Base-by-base conservation (phyloP, 2,888 invertebrate genomes). In the Cecidostiba fungosa region DNA sequence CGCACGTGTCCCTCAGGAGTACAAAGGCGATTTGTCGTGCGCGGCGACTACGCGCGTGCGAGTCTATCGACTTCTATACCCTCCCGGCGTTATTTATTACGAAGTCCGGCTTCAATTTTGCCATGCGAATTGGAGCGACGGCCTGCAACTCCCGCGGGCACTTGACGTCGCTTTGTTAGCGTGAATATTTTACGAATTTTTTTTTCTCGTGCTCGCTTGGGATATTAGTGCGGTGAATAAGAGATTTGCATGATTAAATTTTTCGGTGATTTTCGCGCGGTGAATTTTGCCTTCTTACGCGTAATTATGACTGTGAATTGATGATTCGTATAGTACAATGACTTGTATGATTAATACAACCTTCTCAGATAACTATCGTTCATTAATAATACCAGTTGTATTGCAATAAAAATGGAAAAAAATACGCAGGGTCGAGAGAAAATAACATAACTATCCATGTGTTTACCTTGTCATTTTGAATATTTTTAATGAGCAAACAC, bases 61-160 rank as follows among this genome's bases (percentile, higher is more conserved):
- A 32, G 23, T 79, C 62, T 78, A 79, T 84, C 47, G 73, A 79
- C 74, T 79, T 26, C 66, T 19, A n/a, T n/a, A 16, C 26, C 36
- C 32, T 72, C 70, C 6, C 12, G 23, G 43, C 70, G 82, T 82
- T 82, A 82, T 82, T 77, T 82, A 82, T 82, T 82, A 39, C 59
- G 54, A 19, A n/a, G 54, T 59, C 54, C 54, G 2, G 54, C n/a
- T 59, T 59, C 54, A 59, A 59, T 59, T 59, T 59, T n/a, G 54
- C 54, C 23, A 6, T 23, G 54, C 8, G 23, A 59, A 59, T 59
- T n/a, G 23, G 54, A 59, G n/a, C 23, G 23, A 59, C 54, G 23
- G n/a, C n/a, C 8, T 0, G 10, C n/a, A 59, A 19, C 6, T 59
- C 54, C 54, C 54, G 6, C 23, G 23, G 54, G 54, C 54, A n/a